phyloP scores from a whole-genome alignment of 2,797 vertebrate genomes.

The Chiroxiphia lanceolata region DNA sequence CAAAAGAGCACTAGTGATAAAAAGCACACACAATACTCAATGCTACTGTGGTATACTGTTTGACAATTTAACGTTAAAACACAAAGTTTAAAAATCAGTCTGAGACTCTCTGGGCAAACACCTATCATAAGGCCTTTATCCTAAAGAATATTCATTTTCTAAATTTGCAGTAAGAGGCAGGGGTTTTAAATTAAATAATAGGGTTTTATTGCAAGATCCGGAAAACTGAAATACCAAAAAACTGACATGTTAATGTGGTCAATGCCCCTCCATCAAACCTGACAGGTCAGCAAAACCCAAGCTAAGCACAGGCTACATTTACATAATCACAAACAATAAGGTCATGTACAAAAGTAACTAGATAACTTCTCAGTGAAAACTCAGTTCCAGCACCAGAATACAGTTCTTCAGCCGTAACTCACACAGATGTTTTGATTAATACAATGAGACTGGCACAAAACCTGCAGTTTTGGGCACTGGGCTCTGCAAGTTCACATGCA shows the following conservation, averaged over 20 bases:
- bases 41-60: not conserved
- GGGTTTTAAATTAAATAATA: not conserved
- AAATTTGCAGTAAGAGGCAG: not conserved
- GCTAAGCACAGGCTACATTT: not conserved
- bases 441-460: not conserved
- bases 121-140: not conserved
- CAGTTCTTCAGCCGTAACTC: not conserved
- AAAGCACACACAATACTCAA: not conserved
- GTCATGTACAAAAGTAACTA: not conserved
- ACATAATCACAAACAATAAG: constrained; percentile 27
- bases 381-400: not conserved
- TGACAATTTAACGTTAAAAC: not conserved
- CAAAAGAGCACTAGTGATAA: not conserved
- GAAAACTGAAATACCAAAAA: not conserved
- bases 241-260: not conserved
- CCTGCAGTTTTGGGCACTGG: not conserved
- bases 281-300: constrained; percentile 9
- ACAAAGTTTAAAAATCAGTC: not conserved
- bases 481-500: not conserved
- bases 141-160: not conserved
- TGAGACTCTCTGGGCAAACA: not conserved
- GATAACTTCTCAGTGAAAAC: not conserved
- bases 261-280: not conserved
- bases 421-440: rapidly evolving
- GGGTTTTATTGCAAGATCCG: not conserved